Evolutionary conservation across 2,113 vertebrate genomes (phyloP), one percentile per base, ranked within the genome.

Genomic region (Ascaphus truei): DNA sequence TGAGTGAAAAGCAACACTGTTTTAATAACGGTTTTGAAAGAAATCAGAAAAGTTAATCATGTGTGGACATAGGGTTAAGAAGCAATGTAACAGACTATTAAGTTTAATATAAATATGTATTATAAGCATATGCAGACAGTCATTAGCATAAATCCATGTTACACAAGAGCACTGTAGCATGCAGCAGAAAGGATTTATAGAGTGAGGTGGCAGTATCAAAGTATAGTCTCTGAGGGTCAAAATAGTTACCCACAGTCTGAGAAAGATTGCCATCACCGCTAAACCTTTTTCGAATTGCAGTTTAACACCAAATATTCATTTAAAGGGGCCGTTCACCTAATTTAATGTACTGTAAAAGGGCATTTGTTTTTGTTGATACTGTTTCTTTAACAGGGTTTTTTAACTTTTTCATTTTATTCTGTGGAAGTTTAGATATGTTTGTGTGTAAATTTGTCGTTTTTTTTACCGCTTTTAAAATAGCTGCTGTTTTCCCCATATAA

Each of bases 71-170:
- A 81, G 91, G 96, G 96, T 99, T 99, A 98, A 99, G 93, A 98
- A 98, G 95, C 93, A 98, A 98, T 98, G 96, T 98, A 98, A 98
- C 96, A 98, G 95, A 93, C 95, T 97, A 99, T 99, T 99, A 98
- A 97, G 93, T 96, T 98, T 98, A 96, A 98, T 98, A 96, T 95
- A 98, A 94, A 97, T 98, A 95, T 95, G 94, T 93, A 89, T 92
- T 94, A 94, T 96, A 96, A 98, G 94, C 96, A 98, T 98, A 97
- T 99, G 96, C 93, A 92, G 90, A 83, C 82, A 80, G 80, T 91
- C 92, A 98, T 99, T 98, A 97, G 94, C 95, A 98, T 98, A 97
- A 96, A 99, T 97, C 91, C 94, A 88, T 73, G 93, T 94, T 93
- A 91, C 94, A 93, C 90, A 86, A 88, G 86, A 95, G 84, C 84